These are phyloP conservation scores for Mionectes macconnelli DNA, from an alignment of 2,113 vertebrate species.

Conservation along the genomic window DNA sequence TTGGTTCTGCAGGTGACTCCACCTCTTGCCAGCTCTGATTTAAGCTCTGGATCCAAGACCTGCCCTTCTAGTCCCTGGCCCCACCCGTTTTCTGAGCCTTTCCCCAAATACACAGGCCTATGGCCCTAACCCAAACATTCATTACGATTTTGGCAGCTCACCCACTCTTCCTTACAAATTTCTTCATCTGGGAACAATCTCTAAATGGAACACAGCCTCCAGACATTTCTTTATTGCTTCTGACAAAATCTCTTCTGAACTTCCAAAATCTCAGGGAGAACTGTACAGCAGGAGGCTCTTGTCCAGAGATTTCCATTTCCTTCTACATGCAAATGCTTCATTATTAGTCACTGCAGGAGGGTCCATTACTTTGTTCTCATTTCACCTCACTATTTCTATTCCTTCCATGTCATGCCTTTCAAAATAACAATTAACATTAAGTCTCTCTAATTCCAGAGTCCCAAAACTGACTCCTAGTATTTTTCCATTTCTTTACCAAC, in stretches of 20 bases:
- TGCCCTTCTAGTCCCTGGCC: neutral
- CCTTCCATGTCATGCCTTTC: neutral
- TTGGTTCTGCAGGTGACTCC: neutral
- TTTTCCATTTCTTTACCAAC: neutral
- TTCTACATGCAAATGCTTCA: neutral
- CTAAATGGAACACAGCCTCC: constrained; percentile 1
- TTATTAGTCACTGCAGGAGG: neutral
- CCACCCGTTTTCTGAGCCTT: neutral
- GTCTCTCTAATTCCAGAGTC: neutral
- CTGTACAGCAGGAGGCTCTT: neutral
- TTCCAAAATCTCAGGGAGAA: constrained; percentile 2
- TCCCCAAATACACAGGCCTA: neutral
- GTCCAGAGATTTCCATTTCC: constrained; percentile 2
- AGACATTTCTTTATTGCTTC: neutral
- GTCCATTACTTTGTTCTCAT: neutral
- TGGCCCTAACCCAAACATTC: constrained; percentile 15
- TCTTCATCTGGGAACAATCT: constrained; percentile 41
- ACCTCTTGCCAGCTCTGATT: neutral
- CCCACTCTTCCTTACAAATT: constrained; percentile 19
- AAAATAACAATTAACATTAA: neutral
- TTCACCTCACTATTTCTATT: constrained; percentile 7
- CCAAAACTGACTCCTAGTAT: neutral
- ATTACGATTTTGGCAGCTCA: constrained; percentile 24
- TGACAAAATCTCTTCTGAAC: constrained; percentile 16
- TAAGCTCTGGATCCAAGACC: neutral